A percentile compares a stretch with the other conserved stretches of the same genome.
Conservation (phyloP, 1,140 invertebrate genomes). For the Drosophila teissieri region DNA sequence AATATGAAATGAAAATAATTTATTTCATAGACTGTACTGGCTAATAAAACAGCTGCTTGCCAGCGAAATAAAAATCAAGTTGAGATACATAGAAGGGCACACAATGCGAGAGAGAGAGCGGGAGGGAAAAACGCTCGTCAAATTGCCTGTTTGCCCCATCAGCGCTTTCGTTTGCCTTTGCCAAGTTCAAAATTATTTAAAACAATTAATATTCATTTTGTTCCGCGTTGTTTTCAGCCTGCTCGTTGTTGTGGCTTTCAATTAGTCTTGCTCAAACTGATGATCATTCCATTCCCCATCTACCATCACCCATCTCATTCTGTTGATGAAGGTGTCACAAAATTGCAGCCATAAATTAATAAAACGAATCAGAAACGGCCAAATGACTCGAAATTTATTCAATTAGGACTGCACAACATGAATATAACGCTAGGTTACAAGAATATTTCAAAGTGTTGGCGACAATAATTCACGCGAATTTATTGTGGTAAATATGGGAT, state of each 20-base stretch:
- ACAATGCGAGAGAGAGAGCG: slow-evolving; percentile 4
- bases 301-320: neutral
- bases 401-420: slow-evolving; percentile 37
- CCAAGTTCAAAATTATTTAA: slow-evolving; percentile 84
- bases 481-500: neutral
- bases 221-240: slow-evolving; percentile 51
- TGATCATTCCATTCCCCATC: slow-evolving; percentile 4
- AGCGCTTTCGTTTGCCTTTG: slow-evolving; percentile 45
- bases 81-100: slow-evolving; percentile 1
- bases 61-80: slow-evolving; percentile 44
- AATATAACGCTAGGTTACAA: slow-evolving; percentile 17
- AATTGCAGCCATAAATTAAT: slow-evolving; percentile 76
- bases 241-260: slow-evolving; percentile 50
- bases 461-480: neutral
- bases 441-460: neutral
- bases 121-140: slow-evolving; percentile 32
- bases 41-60: slow-evolving; percentile 70
- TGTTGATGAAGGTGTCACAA: slow-evolving; percentile 70
- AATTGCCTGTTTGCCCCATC: slow-evolving; percentile 41
- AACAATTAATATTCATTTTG: slow-evolving; percentile 82
- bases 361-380: slow-evolving; percentile 52
- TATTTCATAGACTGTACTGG: slow-evolving; percentile 3
- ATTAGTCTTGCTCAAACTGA: slow-evolving; percentile 48
- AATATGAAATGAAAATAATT: no score
- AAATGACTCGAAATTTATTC: slow-evolving; percentile 54